These are phyloP conservation scores for Meliscaeva auricollis DNA, from an alignment of 2,888 invertebrate species.

Conservation along the genomic window DNA sequence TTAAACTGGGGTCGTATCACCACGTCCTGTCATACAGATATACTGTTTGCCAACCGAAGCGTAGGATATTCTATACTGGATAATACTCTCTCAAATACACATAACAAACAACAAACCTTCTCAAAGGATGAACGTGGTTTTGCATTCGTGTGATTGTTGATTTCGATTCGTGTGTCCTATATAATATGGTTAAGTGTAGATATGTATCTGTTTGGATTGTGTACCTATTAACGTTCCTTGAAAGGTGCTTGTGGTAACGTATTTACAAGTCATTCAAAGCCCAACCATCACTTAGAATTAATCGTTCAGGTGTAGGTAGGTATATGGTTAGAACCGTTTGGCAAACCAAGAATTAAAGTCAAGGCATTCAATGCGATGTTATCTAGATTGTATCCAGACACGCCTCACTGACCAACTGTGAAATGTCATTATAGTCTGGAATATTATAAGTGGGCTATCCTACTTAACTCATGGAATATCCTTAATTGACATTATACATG, in stretches of 20 bases:
- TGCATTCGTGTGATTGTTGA: conserved; percentile 39
- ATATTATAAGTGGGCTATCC: conserved; percentile 22
- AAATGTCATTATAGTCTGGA: conserved; percentile 42
- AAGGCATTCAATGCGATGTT: conserved; percentile 49
- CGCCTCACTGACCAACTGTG: conserved; percentile 41
- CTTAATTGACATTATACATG: conserved; percentile 28
- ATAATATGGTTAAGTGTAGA: neutral
- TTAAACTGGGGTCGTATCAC: conserved; percentile 64
- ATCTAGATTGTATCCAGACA: conserved; percentile 20
- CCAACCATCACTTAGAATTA: conserved; percentile 56
- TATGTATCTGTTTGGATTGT: neutral
- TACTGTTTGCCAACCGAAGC: conserved; percentile 57
- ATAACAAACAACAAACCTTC: neutral
- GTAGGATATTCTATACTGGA: conserved; percentile 34
- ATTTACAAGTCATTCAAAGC: conserved; percentile 54
- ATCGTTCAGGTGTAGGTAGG: conserved; percentile 50
- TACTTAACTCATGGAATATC: conserved; percentile 32
- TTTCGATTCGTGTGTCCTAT: conserved; percentile 5
- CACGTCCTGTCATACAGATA: conserved; percentile 56
- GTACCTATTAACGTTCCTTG: conserved; percentile 27
- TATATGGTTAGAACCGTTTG: conserved; percentile 32
- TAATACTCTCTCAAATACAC: neutral
- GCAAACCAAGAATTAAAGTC: conserved; percentile 56
- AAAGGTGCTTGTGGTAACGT: conserved; percentile 26
- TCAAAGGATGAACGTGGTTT: conserved; percentile 44